Percentiles rank a stretch among this genome's conserved stretches.
Evolutionary conservation across 2,113 vertebrate species (phyloP).

Genomic region (Myiozetetes cayanensis): DNA sequence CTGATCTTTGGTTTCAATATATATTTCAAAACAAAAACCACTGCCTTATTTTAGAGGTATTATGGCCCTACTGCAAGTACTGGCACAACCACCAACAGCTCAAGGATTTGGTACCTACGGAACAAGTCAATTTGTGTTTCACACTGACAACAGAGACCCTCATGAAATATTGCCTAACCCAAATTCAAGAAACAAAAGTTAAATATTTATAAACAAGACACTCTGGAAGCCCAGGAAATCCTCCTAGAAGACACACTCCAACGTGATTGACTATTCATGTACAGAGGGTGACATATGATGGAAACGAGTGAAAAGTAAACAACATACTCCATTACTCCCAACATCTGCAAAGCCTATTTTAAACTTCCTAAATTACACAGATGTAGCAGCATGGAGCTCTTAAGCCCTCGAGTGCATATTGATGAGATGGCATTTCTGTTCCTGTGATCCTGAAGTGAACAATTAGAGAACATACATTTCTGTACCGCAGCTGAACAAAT

Average conservation of each 20-base stretch:
- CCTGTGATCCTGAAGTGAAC: conserved; percentile 48
- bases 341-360: conserved; percentile 64
- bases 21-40: not conserved
- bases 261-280: conserved; percentile 8
- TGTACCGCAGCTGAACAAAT: not conserved
- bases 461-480: conserved; percentile 24
- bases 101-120: conserved; percentile 26
- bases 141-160: conserved; percentile 29
- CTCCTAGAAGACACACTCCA: not conserved
- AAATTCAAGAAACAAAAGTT: conserved; percentile 55
- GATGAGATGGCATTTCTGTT: not conserved
- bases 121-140: conserved; percentile 38
- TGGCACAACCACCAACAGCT: conserved; percentile 31
- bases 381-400: conserved; percentile 54
- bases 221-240: conserved; percentile 36
- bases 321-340: conserved; percentile 24
- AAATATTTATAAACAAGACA: conserved; percentile 76
- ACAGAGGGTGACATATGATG: not conserved
- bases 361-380: conserved; percentile 58
- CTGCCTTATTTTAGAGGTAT: not conserved
- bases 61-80: not conserved
- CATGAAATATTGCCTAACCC: conserved; percentile 52
- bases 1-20: not conserved
- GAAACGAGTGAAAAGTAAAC: conserved; percentile 56
- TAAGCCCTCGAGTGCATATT: conserved; percentile 20